A percentile compares a stretch with the other conserved stretches of the same genome.
Conservation (phyloP, 1,140 invertebrate genomes). For the Charaxes varanes region DNA sequence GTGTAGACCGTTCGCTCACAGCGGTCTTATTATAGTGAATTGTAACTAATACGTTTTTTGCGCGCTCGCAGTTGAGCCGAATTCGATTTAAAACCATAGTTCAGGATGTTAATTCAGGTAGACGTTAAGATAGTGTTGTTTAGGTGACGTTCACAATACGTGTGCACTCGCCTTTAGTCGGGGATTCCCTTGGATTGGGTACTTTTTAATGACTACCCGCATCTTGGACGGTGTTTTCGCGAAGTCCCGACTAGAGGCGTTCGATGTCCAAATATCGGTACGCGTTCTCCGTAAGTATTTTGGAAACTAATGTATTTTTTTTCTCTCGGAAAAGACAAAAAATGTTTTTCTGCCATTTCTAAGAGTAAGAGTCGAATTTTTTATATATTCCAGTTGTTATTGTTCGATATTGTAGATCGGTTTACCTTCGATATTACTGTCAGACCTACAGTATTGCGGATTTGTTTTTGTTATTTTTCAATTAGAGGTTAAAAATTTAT, state of each 20-base stretch:
- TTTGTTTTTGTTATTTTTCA: slow-evolving; percentile 58
- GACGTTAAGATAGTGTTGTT: slow-evolving; percentile 47
- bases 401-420: slow-evolving; percentile 44
- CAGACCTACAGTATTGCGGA: slow-evolving; percentile 41
- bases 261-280: slow-evolving; percentile 7
- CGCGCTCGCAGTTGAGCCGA: slow-evolving; percentile 32
- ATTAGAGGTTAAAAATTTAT: slow-evolving; percentile 49
- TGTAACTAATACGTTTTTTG: slow-evolving; percentile 33
- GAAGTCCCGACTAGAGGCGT: slow-evolving; percentile 23
- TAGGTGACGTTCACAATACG: slow-evolving; percentile 28
- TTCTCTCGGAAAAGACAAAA: slow-evolving; percentile 16
- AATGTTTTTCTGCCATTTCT: slow-evolving; percentile 38
- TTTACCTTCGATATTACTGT: slow-evolving; percentile 39
- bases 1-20: slow-evolving; percentile 15
- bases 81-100: slow-evolving; percentile 35
- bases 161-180: slow-evolving; percentile 19
- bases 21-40: slow-evolving; percentile 42
- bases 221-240: background rate
- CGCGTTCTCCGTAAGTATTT: slow-evolving; percentile 21
- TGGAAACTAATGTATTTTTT: slow-evolving; percentile 31
- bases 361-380: slow-evolving; percentile 44
- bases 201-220: slow-evolving; percentile 13
- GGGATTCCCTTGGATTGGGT: slow-evolving; percentile 6
- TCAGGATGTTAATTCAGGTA: slow-evolving; percentile 44
- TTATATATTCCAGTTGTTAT: slow-evolving; percentile 58